Evolutionary conservation across 2,797 vertebrate species (phyloP), one percentile per base, ranked within the genome.

Genomic region (Xyrichtys novacula): DNA sequence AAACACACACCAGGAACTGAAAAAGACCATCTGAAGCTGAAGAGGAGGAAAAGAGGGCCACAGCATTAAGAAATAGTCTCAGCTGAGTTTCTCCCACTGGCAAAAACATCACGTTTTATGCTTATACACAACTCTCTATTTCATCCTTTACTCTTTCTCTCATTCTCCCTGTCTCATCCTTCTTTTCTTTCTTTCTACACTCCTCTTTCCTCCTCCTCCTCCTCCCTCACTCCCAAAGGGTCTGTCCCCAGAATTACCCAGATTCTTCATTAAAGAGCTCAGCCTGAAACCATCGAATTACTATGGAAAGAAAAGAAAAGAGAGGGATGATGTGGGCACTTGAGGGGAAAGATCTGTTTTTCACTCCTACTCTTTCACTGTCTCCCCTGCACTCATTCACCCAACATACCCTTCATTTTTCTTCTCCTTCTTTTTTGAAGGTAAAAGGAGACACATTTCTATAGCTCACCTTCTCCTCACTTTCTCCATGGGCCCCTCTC

Each of bases 191-290:
- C 43, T 64, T 69, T 82, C 52, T 56, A 66, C 63, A 58, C 47
- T 71, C 29, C 48, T 63, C 43, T 68, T 31, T 44, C 65, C 55
- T 60, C 57, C 58, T 48, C 38, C 15, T 15, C 36, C 15, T n/a
- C n/a, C 52, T 49, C 40, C 17, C 42, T 39, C 43, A 22, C 46
- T 88, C 86, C 83, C 86, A 77, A 66, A 81, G 81, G 89, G 80
- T 68, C 76, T 84, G 84, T 88, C 85, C 85, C 79, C 78, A 85
- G 85, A 83, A 84, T 91, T 84, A 88, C 85, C 83, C 82, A 85
- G 72, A 85, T 88, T 90, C 74, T 88, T 90, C 82, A 85, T 90
- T 90, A 88, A 89, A 83, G 81, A 81, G 75, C 74, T 82, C 74
- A 73, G 82, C 78, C 85, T 69, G 78, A 82, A 89, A 85, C 72